These are phyloP conservation scores for Xiphorhynchus elegans DNA, from an alignment of 2,113 vertebrate species.

Conservation along the genomic window DNA sequence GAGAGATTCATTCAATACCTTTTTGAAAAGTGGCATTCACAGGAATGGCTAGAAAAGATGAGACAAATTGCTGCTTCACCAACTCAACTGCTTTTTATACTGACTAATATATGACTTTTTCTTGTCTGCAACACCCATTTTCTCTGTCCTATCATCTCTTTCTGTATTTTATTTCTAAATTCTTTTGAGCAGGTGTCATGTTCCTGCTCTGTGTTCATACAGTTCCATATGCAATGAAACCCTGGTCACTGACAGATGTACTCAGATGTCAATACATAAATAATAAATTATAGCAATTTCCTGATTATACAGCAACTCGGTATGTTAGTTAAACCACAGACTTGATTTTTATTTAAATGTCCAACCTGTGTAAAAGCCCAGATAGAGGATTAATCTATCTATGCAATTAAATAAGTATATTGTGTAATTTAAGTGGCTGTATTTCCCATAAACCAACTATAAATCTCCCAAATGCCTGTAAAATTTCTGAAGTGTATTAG, in stretches of 20 bases:
- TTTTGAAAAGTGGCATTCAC: not conserved
- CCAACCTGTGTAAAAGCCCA: not conserved
- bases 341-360: not conserved
- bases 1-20: not conserved
- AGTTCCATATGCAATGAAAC: not conserved
- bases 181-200: not conserved
- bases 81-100: not conserved
- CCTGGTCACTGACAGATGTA: not conserved
- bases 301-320: not conserved
- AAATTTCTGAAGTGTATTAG: not conserved
- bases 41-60: not conserved
- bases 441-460: not conserved
- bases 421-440: not conserved
- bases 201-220: not conserved
- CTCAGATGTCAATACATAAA: not conserved
- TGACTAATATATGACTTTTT: not conserved
- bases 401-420: not conserved
- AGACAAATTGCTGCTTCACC: not conserved
- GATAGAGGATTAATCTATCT: not conserved
- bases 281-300: not conserved
- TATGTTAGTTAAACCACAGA: not conserved
- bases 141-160: not conserved
- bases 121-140: not conserved
- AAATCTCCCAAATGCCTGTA: not conserved
- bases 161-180: not conserved